phyloP scores from a whole-genome alignment of 2,888 invertebrate species.

The Acrobasis repandana region DNA sequence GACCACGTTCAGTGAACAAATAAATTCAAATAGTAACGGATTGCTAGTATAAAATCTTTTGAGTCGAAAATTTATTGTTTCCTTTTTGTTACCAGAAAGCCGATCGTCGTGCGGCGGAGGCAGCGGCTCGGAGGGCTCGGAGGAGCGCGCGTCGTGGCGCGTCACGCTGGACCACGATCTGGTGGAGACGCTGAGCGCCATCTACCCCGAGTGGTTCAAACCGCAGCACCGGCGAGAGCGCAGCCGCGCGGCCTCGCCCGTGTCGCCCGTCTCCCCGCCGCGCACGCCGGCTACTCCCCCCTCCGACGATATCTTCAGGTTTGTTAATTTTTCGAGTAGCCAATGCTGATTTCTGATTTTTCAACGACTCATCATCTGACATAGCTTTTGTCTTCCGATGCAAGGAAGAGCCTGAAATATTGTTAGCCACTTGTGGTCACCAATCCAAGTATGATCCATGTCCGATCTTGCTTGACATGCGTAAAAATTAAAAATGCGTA shows the following conservation, averaged over 20 bases:
- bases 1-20: too few relatives aligned
- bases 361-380: too few relatives aligned
- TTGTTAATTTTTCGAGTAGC: conserved; percentile 12
- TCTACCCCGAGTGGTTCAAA: conserved; percentile 97
- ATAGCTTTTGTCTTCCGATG: too few relatives aligned
- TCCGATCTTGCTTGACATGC: too few relatives aligned
- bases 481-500: too few relatives aligned
- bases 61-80: neutral
- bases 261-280: conserved; percentile 62
- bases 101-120: conserved; percentile 88
- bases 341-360: too few relatives aligned
- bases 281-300: conserved; percentile 60
- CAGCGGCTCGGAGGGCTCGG: conserved; percentile 88
- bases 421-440: too few relatives aligned
- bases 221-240: conserved; percentile 73
- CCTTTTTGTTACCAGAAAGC: conserved; percentile 84
- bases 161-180: conserved; percentile 96
- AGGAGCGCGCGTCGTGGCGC: conserved; percentile 92
- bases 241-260: conserved; percentile 65
- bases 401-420: too few relatives aligned
- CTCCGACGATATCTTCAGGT: conserved; percentile 76
- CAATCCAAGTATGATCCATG: too few relatives aligned
- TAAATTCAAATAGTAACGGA: too few relatives aligned
- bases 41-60: neutral
- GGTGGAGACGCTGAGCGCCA: conserved; percentile 94